Conservation (phyloP, 1,140 invertebrate species). For the Trinorchestia longiramus region DNA sequence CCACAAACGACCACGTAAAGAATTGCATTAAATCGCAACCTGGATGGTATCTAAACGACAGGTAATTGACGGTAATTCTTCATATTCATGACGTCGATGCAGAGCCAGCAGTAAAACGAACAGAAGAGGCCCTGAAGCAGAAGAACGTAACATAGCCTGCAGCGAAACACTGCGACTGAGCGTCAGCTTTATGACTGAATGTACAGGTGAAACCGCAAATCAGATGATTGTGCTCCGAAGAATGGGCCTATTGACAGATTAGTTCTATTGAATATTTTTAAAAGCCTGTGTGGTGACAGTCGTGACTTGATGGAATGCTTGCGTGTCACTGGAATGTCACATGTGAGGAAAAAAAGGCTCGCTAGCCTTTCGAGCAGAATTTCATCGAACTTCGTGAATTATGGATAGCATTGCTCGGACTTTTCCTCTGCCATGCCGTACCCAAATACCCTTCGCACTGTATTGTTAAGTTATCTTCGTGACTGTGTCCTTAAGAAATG, state of each 20-base stretch:
- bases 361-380: neutral
- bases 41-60: neutral
- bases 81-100: neutral
- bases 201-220: neutral
- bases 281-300: neutral
- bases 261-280: constrained; percentile 20
- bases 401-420: neutral
- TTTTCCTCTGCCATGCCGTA: neutral
- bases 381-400: neutral
- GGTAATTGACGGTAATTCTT: neutral
- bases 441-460: neutral
- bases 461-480: neutral
- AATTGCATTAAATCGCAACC: neutral
- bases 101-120: neutral
- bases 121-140: neutral
- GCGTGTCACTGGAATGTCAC: constrained; percentile 3
- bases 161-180: neutral
- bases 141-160: neutral
- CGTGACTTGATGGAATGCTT: constrained; percentile 20
- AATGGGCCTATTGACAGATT: constrained; percentile 12
- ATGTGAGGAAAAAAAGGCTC: neutral
- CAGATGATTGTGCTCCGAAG: neutral
- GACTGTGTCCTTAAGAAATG: neutral
- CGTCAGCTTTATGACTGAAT: neutral
- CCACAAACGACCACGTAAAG: no score